Evolutionary conservation across 2,113 vertebrate genomes (phyloP), one percentile per base, ranked within the genome.

Genomic region (Ailurus styani): DNA sequence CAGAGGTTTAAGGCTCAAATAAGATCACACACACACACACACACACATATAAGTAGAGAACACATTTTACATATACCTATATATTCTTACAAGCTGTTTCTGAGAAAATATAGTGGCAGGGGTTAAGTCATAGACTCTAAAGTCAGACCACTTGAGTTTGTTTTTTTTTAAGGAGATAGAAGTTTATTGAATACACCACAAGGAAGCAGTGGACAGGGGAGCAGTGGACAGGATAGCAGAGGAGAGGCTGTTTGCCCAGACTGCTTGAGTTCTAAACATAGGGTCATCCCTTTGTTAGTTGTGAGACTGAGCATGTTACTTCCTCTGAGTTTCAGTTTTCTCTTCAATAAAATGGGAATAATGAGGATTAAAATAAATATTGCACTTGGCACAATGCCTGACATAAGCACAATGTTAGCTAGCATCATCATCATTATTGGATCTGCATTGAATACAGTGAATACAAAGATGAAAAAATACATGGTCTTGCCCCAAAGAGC

Each of bases 261-360:
- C 17, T 94, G 25, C 20, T 14, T 90, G 25, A 18, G 17, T 93
- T 93, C 50, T 91, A 87, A 93, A 57, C 55, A 95, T 21, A 91
- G 54, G 27, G 77, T 4, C 21, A 82, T 82, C 29, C 25, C 50
- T 97, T 91, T 83, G 78, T 91, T 79, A 90, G 55, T 20, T 95
- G 29, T 62, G 52, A 91, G 17, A 62, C 21, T 93, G 7, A 89
- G 34, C 18, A 93, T 85, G 52, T 52, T 72, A 96, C 7, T 96
- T 96, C 23, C 45, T 85, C 50, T 72, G 40, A 97, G 68, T 91
- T 77, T 97, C 75, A 88, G 70, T 78, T 75, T 93, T 91, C 52
- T 75, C 72, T 90, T 85, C 96, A 82, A 90, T 64, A 91, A 97
- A 97, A 91, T 77, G 55, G 64, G 45, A 29, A 90, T 60, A 96